phyloP scores from a whole-genome alignment of 2,888 invertebrate species.

The Cephalotes varians region DNA sequence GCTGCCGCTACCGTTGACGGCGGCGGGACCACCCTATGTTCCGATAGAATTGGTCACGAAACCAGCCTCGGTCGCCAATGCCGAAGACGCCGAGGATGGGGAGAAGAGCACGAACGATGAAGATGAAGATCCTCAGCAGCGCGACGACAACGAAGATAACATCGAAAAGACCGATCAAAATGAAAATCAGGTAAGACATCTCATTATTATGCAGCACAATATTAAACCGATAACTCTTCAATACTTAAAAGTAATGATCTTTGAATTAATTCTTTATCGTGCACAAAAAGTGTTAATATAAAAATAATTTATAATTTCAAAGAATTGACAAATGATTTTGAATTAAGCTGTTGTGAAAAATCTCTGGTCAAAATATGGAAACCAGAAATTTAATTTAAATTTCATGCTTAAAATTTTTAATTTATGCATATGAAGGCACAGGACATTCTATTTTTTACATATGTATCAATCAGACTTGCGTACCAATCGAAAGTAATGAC shows the following conservation, averaged over 20 bases:
- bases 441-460: background rate
- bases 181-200: conserved; percentile 75
- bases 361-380: background rate
- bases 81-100: conserved; percentile 35
- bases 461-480: conserved; percentile 65
- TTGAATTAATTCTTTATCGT: background rate
- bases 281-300: background rate
- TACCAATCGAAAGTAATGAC: conserved; percentile 77
- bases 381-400: background rate
- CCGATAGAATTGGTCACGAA: conserved; percentile 82
- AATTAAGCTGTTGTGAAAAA: background rate
- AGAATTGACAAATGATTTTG: background rate
- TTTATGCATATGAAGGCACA: background rate
- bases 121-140: conserved; percentile 56
- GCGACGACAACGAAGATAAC: conserved; percentile 80
- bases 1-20: conserved; percentile 76
- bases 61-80: conserved; percentile 53
- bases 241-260: background rate
- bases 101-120: conserved; percentile 49
- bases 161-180: conserved; percentile 80
- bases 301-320: background rate
- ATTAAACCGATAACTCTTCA: background rate
- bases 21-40: conserved; percentile 76
- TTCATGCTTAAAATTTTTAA: conserved; percentile 2
- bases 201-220: background rate